Conservation (phyloP, 2,888 invertebrate species). For the Hylaea fasciaria region DNA sequence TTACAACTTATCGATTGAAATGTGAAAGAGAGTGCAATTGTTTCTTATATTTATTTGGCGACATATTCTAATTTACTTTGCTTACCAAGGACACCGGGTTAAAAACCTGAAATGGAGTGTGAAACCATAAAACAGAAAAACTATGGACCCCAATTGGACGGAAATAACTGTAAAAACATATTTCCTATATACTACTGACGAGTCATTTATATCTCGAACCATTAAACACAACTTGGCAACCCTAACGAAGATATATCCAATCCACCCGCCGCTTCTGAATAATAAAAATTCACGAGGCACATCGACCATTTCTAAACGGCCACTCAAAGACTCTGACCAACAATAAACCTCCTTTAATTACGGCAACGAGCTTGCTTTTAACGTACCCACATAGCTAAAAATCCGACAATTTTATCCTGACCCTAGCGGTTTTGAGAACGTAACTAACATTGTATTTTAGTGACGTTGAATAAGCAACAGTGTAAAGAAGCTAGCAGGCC, state of each 20-base stretch:
- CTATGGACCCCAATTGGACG: too few relatives aligned
- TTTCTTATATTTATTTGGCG: too few relatives aligned
- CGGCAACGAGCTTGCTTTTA: slow-evolving; percentile 73
- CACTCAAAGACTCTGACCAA: slow-evolving; percentile 61
- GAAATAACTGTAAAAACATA: too few relatives aligned
- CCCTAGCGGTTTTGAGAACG: slow-evolving; percentile 10
- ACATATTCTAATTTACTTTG: too few relatives aligned
- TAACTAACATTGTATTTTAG: slow-evolving; percentile 11
- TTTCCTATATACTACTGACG: too few relatives aligned
- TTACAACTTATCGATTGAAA: too few relatives aligned
- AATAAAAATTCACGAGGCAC: slow-evolving; percentile 45
- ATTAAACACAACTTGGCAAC: slow-evolving; percentile 44
- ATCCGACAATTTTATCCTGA: slow-evolving; percentile 23
- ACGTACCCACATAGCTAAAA: slow-evolving; percentile 64
- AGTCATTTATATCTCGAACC: slow-evolving; percentile 46
- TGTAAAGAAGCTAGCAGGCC: slow-evolving; percentile 2
- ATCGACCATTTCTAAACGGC: slow-evolving; percentile 51
- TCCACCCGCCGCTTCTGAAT: slow-evolving; percentile 25
- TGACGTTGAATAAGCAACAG: slow-evolving; percentile 6
- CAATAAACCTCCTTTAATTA: slow-evolving; percentile 78
- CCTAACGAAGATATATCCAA: slow-evolving; percentile 36
- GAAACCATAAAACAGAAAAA: too few relatives aligned
- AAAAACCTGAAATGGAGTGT: too few relatives aligned
- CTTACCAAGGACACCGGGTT: too few relatives aligned
- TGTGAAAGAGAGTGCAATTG: too few relatives aligned